Conservation (phyloP, 2,888 invertebrate genomes). For the Automeris io region DNA sequence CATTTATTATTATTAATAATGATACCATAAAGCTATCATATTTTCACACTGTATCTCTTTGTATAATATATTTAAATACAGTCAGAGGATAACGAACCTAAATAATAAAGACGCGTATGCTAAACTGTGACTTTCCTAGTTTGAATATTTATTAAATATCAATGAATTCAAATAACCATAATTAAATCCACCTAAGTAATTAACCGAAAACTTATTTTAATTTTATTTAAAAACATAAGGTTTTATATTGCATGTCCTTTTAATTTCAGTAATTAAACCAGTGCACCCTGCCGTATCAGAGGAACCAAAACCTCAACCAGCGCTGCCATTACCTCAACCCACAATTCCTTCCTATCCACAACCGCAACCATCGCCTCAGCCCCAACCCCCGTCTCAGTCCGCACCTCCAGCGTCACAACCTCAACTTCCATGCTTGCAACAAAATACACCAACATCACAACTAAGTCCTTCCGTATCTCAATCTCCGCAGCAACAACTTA, state of each 20-base stretch:
- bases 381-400: background rate
- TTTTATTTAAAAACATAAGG: too few species aligned
- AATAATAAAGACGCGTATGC: too few species aligned
- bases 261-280: constrained; percentile 1
- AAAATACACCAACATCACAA: constrained; percentile 10
- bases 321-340: background rate
- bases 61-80: too few species aligned
- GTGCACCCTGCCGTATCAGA: background rate
- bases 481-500: constrained; percentile 10
- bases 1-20: too few species aligned
- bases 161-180: constrained; percentile 1
- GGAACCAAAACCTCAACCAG: constrained; percentile 9
- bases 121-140: background rate
- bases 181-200: background rate
- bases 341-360: constrained; percentile 13
- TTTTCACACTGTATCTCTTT: too few species aligned
- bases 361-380: constrained; percentile 12
- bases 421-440: constrained; percentile 9
- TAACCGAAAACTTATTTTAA: too few species aligned
- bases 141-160: background rate
- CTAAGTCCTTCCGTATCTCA: background rate
- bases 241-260: background rate
- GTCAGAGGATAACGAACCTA: too few species aligned
- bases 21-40: too few species aligned
- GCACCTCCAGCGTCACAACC: constrained; percentile 12